Conservation (phyloP, 1,140 invertebrate species). For the Watersipora subatra region DNA sequence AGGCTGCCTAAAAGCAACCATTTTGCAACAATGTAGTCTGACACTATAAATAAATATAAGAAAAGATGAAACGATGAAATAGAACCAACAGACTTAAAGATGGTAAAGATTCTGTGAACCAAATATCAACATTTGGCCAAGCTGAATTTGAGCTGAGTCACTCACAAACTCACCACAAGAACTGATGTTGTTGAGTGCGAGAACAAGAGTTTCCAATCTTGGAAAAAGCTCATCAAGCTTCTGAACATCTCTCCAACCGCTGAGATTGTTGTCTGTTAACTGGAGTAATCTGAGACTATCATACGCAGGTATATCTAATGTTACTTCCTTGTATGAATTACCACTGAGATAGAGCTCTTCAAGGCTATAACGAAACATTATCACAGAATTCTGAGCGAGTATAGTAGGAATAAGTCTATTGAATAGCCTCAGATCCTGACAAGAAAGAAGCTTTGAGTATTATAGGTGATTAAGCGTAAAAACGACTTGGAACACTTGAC, state of each 20-base stretch:
- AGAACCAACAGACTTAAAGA: no score
- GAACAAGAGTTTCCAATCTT: constrained; percentile 61
- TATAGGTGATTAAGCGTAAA: no score
- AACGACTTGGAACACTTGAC: no score
- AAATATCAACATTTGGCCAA: no score
- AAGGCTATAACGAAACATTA: constrained; percentile 41
- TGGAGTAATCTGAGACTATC: constrained; percentile 53
- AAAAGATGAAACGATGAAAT: no score
- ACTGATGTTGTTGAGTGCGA: background rate
- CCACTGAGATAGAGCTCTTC: constrained; percentile 80
- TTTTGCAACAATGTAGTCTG: no score
- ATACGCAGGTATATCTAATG: constrained; percentile 47
- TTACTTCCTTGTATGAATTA: constrained; percentile 59
- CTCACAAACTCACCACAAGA: background rate
- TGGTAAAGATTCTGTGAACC: no score
- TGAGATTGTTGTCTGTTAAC: constrained; percentile 53
- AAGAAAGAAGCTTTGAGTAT: no score
- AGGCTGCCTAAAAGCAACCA: background rate
- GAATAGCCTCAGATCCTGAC: no score
- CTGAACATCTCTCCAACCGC: constrained; percentile 63
- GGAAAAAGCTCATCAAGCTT: constrained; percentile 66
- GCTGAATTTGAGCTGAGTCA: no score
- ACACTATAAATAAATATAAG: no score
- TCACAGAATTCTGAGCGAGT: constrained; percentile 1
- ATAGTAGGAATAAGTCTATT: constrained; percentile 7